Evolutionary conservation across 2,113 vertebrate genomes (phyloP), one percentile per base, ranked within the genome.

Genomic region (Delphinapterus leucas): DNA sequence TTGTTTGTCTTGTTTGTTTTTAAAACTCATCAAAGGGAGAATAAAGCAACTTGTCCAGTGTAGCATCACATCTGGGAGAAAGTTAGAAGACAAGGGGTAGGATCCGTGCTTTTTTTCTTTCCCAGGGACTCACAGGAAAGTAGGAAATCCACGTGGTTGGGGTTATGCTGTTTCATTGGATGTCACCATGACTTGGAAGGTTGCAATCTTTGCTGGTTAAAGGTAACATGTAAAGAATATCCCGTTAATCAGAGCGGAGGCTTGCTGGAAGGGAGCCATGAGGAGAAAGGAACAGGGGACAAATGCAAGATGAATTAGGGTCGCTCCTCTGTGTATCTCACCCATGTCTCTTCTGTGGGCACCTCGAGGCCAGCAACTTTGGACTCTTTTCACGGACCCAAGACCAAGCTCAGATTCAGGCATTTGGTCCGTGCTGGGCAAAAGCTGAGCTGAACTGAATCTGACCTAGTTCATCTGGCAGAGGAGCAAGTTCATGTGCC

Each of bases 311-410:
- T 53, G 61, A 41, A 21, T 4, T 8, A 49, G n/a, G 49, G 0
- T 13, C 8, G 17, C 6, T 13, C 26, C 67, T 77, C 28, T 53
- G 15, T 61, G 53, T 20, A 1, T 68, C 26, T 25, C 5, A 21
- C 9, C 15, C 0, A 0, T 33, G n/a, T 70, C 36, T 77, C 41
- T 8, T 68, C 92, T 36, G 12, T 49, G 44, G 25, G 13, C 23
- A 38, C 10, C 0, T 53, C 0, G 2, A 17, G 36, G 38, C 38
- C 15, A n/a, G 55, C 33, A 31, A n/a, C 14, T 18, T 41, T 6
- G 9, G 23, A 15, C 4, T n/a, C 8, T 3, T 47, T 21, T 18
- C 18, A 13, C 0, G 0, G 36, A 55, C n/a, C 26, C 2, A 4
- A 31, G 44, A 26, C 8, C 23, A 23, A 60, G 71, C 6, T 14